These are phyloP conservation scores for Ptyas mucosa DNA, from an alignment of 2,113 vertebrate genomes.

Conservation along the genomic window DNA sequence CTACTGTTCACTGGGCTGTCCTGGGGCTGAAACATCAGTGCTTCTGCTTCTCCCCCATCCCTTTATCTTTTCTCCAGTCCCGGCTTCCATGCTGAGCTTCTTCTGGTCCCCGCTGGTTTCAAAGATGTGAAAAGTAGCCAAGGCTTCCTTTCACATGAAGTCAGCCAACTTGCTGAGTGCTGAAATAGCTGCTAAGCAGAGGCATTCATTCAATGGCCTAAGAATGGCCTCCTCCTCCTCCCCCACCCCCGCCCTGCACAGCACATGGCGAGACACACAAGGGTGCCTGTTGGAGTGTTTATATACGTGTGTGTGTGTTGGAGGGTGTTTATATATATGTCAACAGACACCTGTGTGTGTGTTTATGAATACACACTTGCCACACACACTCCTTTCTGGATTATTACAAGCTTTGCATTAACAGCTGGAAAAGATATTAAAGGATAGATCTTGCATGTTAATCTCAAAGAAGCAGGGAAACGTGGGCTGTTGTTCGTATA, in stretches of 20 bases:
- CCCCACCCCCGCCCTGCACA: not conserved
- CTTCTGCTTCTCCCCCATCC: not conserved
- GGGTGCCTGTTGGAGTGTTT: not conserved
- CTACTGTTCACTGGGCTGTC: not conserved
- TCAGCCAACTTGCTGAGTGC: not conserved
- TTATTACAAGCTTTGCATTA: not conserved
- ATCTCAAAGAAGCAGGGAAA: not conserved
- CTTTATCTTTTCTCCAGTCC: not conserved
- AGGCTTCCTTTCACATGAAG: slow-evolving; percentile 5
- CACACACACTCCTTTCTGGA: not conserved
- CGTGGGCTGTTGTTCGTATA: not conserved
- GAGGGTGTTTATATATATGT: not conserved
- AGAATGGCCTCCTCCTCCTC: not conserved
- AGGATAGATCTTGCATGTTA: not conserved
- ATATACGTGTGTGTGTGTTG: not conserved
- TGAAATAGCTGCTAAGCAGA: not conserved
- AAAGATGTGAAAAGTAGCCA: not conserved
- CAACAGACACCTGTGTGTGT: not conserved
- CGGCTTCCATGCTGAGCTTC: not conserved
- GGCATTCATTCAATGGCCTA: not conserved
- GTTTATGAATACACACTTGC: not conserved
- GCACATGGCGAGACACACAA: not conserved
- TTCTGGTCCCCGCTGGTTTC: not conserved
- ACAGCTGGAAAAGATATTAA: not conserved
- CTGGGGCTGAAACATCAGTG: not conserved